Evolutionary conservation across 2,797 vertebrate species (phyloP), one percentile per base, ranked within the genome.

Genomic region (Halcyon chelicuti): DNA sequence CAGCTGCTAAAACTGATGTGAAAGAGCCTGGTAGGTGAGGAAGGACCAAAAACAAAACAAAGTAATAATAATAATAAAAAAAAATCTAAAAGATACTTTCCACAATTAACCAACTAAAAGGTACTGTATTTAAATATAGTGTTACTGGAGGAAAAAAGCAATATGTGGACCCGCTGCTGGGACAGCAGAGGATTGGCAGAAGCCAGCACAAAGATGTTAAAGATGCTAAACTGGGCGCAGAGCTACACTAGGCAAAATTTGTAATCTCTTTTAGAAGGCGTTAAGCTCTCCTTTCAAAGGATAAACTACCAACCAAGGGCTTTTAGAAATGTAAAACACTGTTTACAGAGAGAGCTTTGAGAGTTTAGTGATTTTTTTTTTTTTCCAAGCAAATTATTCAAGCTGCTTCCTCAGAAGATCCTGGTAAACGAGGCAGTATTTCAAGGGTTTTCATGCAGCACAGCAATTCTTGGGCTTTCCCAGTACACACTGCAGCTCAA

Each of bases 131-230:
- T 51, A 67, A 47, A 35, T 42, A 26, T 3, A 70, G 13, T 3
- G 7, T 16, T 57, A 55, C 23, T 2, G 1, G 49, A 68, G 31
- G 26, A 47, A 52, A 78, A 86, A 49, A 28, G 18, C 73, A 63
- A 40, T 0, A 25, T 5, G 33, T 14, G 33, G 51, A 31, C 4
- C 28, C 2, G 2, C 39, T 29, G 44, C 37, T 3, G 5, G 67
- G 46, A 10, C 42, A 44, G 39, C 46, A 2, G 35, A 25, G 19
- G 26, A 9, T 19, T 5, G 52, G 49, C 35, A 61, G 54, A 33
- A 35, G 79, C 5, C 25, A 66, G 31, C 42, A 37, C 14, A 20
- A 37, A 46, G 47, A 26, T 4, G 26, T 71, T 54, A 40, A 37
- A 37, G 37, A 37, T 37, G 37, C 11, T 37, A 37, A 37, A 17